A percentile compares a stretch with the other conserved stretches of the same genome.
Conservation (phyloP, 2,113 vertebrate species). For the Amphilophus citrinellus region DNA sequence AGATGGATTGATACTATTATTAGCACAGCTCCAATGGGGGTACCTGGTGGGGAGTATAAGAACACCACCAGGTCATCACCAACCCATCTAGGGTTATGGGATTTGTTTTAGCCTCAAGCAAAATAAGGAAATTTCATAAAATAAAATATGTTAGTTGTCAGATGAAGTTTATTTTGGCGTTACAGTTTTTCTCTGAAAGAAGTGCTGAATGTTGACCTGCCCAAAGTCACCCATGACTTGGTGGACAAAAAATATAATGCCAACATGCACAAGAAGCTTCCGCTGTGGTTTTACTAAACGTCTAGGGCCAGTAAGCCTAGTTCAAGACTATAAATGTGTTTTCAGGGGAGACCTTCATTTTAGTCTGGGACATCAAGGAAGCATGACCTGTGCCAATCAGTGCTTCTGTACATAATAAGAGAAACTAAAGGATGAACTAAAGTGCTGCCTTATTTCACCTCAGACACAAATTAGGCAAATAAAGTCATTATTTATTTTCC, state of each 20-base stretch:
- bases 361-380: not conserved
- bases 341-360: not conserved
- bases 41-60: not conserved
- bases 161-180: not conserved
- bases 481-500: not conserved
- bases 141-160: not conserved
- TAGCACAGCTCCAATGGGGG: rapidly evolving
- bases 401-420: not conserved
- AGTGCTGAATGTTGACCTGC: no score
- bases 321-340: not conserved
- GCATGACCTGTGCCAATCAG: not conserved
- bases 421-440: not conserved
- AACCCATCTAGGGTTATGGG: not conserved
- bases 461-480: not conserved
- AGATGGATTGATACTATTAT: not conserved
- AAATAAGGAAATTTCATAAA: not conserved
- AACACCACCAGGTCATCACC: not conserved
- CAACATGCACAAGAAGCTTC: no score
- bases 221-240: no score
- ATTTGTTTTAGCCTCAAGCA: not conserved
- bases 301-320: not conserved
- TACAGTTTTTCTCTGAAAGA: no score
- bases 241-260: no score
- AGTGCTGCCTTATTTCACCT: not conserved
- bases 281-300: no score